Evolutionary conservation across 2,113 vertebrate species (phyloP).

Genomic region (Ictalurus furcatus): DNA sequence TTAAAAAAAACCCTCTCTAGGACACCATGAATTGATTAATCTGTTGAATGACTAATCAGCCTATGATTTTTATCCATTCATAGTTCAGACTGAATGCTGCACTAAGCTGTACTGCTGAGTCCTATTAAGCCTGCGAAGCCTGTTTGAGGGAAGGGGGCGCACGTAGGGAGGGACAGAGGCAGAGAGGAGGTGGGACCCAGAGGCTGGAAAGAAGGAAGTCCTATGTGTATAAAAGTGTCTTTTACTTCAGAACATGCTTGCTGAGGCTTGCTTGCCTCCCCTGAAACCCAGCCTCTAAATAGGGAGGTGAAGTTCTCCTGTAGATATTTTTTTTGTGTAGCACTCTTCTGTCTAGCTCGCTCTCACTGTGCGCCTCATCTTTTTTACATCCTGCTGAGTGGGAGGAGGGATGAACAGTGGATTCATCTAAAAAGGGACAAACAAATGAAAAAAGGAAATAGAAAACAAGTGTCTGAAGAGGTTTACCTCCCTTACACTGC

Average conservation of each 20-base stretch:
- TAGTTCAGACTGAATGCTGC: conserved; percentile 77
- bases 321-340: conserved; percentile 74
- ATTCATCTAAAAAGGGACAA: conserved; percentile 53
- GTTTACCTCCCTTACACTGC: not conserved
- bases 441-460: conserved; percentile 37
- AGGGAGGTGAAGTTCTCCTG: conserved; percentile 72
- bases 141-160: conserved; percentile 66
- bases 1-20: not conserved
- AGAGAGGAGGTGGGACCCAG: conserved; percentile 49
- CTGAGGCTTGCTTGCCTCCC: conserved; percentile 67
- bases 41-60: not conserved
- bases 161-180: conserved; percentile 58
- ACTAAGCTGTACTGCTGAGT: conserved; percentile 79
- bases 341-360: conserved; percentile 54
- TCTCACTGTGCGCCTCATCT: conserved; percentile 35
- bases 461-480: conserved; percentile 41
- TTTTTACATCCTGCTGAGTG: conserved; percentile 55
- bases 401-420: conserved; percentile 54
- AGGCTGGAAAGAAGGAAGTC: conserved; percentile 85
- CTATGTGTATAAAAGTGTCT: conserved; percentile 82
- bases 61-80: not conserved
- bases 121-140: conserved; percentile 52
- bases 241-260: conserved; percentile 81
- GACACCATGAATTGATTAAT: not conserved
- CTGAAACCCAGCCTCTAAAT: conserved; percentile 80